Conservation (phyloP, 1,140 invertebrate genomes). For the Ericerus pela region DNA sequence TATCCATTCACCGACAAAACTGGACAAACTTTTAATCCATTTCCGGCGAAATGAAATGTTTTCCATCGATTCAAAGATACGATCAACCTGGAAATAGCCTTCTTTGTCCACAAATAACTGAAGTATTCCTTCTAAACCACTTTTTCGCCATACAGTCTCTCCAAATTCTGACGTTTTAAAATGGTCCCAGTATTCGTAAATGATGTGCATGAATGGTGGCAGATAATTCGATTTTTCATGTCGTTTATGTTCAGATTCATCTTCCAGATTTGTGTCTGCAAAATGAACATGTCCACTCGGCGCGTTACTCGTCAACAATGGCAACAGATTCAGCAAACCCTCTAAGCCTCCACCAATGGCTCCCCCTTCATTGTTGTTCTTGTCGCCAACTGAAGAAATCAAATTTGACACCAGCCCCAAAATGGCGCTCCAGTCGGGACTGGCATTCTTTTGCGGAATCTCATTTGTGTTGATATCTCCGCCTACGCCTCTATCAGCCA, state of each 20-base stretch:
- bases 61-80: conserved; percentile 57
- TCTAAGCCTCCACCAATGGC: conserved; percentile 30
- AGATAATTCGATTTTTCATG: conserved; percentile 48
- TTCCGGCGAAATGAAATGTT: conserved; percentile 55
- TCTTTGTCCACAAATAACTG: conserved; percentile 41
- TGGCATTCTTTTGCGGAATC: background rate
- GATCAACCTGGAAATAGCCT: conserved; percentile 37
- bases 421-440: background rate
- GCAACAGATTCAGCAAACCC: conserved; percentile 43
- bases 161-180: conserved; percentile 63
- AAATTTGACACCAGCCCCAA: conserved; percentile 9
- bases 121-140: conserved; percentile 48
- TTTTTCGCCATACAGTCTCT: conserved; percentile 50
- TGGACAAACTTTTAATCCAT: conserved; percentile 58
- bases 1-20: conserved; percentile 55
- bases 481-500: too few relatives aligned
- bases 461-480: background rate
- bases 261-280: conserved; percentile 26
- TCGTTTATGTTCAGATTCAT: conserved; percentile 35
- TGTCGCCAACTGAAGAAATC: conserved; percentile 22
- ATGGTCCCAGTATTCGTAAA: conserved; percentile 58
- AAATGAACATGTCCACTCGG: conserved; percentile 23
- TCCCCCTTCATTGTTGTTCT: conserved; percentile 22
- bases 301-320: conserved; percentile 37
- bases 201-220: conserved; percentile 54